Percentiles rank a stretch among this genome's conserved stretches.
These are phyloP conservation scores for Cephus pulcher DNA, from an alignment of 2,888 invertebrate species.

Conservation along the genomic window DNA sequence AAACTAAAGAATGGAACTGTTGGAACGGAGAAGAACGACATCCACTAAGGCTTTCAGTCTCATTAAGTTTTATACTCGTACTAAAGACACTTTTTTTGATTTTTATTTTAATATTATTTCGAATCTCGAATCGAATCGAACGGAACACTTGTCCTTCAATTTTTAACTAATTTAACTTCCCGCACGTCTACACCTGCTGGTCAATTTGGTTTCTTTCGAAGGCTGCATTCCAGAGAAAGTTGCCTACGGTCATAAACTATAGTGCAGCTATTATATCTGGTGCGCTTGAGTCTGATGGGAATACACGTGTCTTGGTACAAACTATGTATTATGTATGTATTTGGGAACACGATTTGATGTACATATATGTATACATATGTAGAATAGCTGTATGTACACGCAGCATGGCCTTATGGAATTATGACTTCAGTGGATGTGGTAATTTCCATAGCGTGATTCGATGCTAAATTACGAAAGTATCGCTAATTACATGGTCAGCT, in stretches of 20 bases:
- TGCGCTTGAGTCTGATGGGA: background rate
- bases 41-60: background rate
- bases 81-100: background rate
- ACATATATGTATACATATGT: background rate
- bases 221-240: conserved; percentile 50
- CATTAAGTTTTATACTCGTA: background rate
- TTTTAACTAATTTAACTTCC: background rate
- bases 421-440: background rate
- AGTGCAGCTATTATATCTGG: background rate
- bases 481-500: background rate
- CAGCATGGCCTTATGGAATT: background rate
- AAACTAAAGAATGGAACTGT: background rate
- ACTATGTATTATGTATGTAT: background rate
- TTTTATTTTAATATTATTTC: background rate
- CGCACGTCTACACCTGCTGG: conserved; percentile 4
- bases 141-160: background rate
- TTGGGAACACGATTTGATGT: background rate
- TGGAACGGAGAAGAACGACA: background rate
- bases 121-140: background rate
- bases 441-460: conserved; percentile 9
- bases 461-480: conserved; percentile 1
- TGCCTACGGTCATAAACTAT: conserved; percentile 12
- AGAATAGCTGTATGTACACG: background rate
- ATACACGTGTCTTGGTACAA: background rate
- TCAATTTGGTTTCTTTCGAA: conserved; percentile 28